A percentile compares a stretch with the other conserved stretches of the same genome.
These are phyloP conservation scores for Hofmannophila pseudospretella DNA, from an alignment of 2,888 invertebrate genomes.

Conservation along the genomic window DNA sequence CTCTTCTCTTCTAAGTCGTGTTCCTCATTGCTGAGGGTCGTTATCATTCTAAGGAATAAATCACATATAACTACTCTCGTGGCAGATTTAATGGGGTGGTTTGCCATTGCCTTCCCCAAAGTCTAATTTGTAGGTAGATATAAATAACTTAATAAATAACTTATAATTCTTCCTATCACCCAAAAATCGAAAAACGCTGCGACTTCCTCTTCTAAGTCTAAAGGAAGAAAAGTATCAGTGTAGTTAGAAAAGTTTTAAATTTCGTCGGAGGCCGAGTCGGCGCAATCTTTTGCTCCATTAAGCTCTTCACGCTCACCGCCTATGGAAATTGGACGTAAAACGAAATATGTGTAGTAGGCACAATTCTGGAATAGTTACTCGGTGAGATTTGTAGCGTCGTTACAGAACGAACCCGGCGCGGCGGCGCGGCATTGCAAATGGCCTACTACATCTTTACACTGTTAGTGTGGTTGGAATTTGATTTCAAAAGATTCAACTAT, in stretches of 20 bases:
- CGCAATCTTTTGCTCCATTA: slow-evolving; percentile 75
- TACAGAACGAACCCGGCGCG: not conserved
- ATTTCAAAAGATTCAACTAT: too few species aligned
- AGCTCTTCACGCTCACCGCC: slow-evolving; percentile 71
- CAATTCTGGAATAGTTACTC: slow-evolving; percentile 59
- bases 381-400: slow-evolving; percentile 14
- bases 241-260: slow-evolving; percentile 46
- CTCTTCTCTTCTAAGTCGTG: too few species aligned
- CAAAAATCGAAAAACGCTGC: too few species aligned
- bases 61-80: too few species aligned
- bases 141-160: too few species aligned
- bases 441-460: not conserved
- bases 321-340: slow-evolving; percentile 76
- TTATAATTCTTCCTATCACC: too few species aligned
- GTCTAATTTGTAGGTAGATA: too few species aligned
- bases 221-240: slow-evolving; percentile 4
- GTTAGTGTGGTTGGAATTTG: not conserved
- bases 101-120: too few species aligned
- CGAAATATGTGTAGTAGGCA: slow-evolving; percentile 65
- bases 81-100: too few species aligned
- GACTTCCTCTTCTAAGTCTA: too few species aligned
- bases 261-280: slow-evolving; percentile 57
- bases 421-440: not conserved
- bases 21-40: too few species aligned
- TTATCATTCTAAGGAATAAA: too few species aligned